Percentiles rank a stretch among this genome's conserved stretches.
Evolutionary conservation across 1,140 invertebrate species (phyloP).

Genomic region (Idris sp.): DNA sequence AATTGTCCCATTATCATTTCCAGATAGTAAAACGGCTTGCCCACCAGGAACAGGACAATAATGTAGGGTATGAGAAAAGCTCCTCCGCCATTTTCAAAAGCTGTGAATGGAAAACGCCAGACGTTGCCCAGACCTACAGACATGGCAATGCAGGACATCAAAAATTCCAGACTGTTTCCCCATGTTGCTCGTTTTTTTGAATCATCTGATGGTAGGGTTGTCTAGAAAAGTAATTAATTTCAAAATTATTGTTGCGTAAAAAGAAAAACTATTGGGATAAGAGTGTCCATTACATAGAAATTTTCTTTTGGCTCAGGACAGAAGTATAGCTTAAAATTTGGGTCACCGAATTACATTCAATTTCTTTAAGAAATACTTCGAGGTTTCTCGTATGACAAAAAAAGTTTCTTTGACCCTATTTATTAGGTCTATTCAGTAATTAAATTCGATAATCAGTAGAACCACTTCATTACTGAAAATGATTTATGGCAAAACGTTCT

Average conservation of each 20-base stretch:
- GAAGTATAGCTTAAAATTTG: too few relatives aligned
- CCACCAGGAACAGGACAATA: conserved; percentile 89
- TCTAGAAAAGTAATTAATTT: conserved; percentile 8
- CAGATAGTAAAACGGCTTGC: conserved; percentile 94
- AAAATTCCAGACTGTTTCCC: conserved; percentile 90
- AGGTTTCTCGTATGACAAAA: too few relatives aligned
- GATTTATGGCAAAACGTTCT: conserved; percentile 26
- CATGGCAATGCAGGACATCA: conserved; percentile 92
- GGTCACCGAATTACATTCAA: too few relatives aligned
- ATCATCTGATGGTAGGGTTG: not conserved
- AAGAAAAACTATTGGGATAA: too few relatives aligned
- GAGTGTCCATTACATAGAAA: too few relatives aligned
- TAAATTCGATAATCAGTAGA: conserved; percentile 32
- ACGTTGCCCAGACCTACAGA: conserved; percentile 93
- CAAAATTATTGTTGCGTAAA: too few relatives aligned
- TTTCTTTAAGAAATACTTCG: too few relatives aligned
- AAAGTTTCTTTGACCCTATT: too few relatives aligned
- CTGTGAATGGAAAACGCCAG: conserved; percentile 94
- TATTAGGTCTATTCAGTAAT: too few relatives aligned
- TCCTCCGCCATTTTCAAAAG: conserved; percentile 90
- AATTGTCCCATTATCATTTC: conserved; percentile 91
- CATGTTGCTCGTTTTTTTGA: conserved; percentile 79
- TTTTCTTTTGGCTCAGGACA: too few relatives aligned
- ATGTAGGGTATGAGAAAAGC: conserved; percentile 92
- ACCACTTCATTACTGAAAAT: conserved; percentile 28